phyloP scores from a whole-genome alignment of 2,113 vertebrate genomes.

The Ivindomyrus marchei region DNA sequence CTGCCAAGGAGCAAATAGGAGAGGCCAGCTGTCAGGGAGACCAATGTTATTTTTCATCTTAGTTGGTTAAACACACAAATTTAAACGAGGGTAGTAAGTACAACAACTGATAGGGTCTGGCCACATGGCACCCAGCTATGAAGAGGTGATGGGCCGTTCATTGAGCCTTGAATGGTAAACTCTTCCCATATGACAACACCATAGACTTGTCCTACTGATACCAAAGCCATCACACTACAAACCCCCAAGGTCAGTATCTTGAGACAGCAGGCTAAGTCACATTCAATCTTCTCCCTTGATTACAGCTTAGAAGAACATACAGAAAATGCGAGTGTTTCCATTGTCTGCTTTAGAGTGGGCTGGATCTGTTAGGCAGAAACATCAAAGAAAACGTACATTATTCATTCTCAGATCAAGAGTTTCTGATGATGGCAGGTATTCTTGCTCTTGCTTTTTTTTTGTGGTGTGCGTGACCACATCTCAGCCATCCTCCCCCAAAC shows the following conservation, averaged over 20 bases:
- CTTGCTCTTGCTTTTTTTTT: not conserved
- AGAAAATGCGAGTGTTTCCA: slow-evolving; percentile 4
- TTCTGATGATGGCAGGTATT: not conserved
- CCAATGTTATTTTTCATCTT: slow-evolving; percentile 32
- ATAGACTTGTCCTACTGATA: not conserved
- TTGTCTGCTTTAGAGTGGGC: not conserved
- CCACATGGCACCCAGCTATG: not conserved
- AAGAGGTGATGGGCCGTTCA: not conserved
- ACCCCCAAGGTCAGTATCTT: not conserved
- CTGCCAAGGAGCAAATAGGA: slow-evolving; percentile 53
- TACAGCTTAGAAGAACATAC: not conserved
- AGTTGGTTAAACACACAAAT: slow-evolving; percentile 38
- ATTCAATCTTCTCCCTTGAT: not conserved
- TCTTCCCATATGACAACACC: not conserved
- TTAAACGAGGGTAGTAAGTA: slow-evolving; percentile 23
- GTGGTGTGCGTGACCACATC: not conserved
- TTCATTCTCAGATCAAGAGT: not conserved
- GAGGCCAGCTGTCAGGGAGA: slow-evolving; percentile 33
- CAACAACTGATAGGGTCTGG: slow-evolving; percentile 13
- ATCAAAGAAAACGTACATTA: not conserved
- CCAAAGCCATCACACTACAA: not conserved
- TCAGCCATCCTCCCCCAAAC: not conserved
- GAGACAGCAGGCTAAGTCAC: not conserved
- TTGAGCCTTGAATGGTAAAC: not conserved
- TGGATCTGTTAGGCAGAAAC: not conserved